Percentiles rank a stretch among this genome's conserved stretches.
Evolutionary conservation across 2,888 invertebrate species (phyloP).

Genomic region (Carterocephalus palaemon): DNA sequence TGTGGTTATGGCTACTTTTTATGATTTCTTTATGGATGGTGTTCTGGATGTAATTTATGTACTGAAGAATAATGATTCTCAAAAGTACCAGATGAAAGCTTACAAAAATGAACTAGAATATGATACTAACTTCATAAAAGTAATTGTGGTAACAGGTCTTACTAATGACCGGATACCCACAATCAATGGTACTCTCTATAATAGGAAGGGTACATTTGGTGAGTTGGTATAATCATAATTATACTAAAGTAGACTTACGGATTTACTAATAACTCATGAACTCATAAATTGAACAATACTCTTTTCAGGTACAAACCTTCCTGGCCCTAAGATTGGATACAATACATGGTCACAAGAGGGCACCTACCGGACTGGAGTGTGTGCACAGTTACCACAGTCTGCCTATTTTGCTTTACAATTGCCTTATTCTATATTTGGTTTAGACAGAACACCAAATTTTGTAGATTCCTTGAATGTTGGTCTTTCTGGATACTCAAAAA

Average conservation of each 20-base stretch:
- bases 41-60: slow-evolving; percentile 93
- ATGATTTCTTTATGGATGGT: slow-evolving; percentile 96
- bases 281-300: too few relatives aligned
- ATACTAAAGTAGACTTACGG: slow-evolving; percentile 5
- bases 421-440: slow-evolving; percentile 96
- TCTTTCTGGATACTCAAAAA: slow-evolving; percentile 82
- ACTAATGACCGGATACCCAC: slow-evolving; percentile 84
- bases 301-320: slow-evolving; percentile 86
- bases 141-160: slow-evolving; percentile 93
- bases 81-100: slow-evolving; percentile 83
- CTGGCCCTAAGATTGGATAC: slow-evolving; percentile 93
- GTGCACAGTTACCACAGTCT: slow-evolving; percentile 94
- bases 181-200: slow-evolving; percentile 85
- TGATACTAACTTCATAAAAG: slow-evolving; percentile 97
- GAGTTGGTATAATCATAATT: slow-evolving; percentile 34
- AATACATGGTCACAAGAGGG: slow-evolving; percentile 94
- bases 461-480: slow-evolving; percentile 93
- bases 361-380: slow-evolving; percentile 86
- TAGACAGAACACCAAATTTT: slow-evolving; percentile 99
- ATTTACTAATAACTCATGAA: background rate
- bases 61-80: slow-evolving; percentile 70
- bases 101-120: slow-evolving; percentile 93
- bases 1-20: slow-evolving; percentile 92
- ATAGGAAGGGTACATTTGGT: slow-evolving; percentile 88
- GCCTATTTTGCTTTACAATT: slow-evolving; percentile 95